Evolutionary conservation across 2,797 vertebrate species (phyloP).

Genomic region (Amblyraja radiata): DNA sequence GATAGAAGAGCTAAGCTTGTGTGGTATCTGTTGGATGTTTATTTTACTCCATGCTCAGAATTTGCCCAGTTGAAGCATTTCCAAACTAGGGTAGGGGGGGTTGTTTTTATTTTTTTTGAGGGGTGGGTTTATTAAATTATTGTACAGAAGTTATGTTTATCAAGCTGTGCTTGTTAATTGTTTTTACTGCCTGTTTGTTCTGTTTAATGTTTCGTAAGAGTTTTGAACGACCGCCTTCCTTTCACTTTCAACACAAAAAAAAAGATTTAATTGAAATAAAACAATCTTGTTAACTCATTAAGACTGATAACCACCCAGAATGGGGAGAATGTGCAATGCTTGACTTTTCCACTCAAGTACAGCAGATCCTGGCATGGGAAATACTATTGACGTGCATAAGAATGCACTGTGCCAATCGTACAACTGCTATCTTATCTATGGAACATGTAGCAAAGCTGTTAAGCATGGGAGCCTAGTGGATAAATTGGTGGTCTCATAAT

Average conservation of each 20-base stretch:
- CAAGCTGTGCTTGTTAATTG: slow-evolving; percentile 69
- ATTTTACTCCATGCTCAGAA: slow-evolving; percentile 52
- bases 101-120: slow-evolving; percentile 55
- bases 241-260: slow-evolving; percentile 42
- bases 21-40: slow-evolving; percentile 62
- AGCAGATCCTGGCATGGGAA: neutral
- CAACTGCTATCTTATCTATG: neutral
- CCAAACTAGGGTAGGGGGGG: slow-evolving; percentile 60
- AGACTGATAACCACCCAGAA: neutral
- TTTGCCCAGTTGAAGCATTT: slow-evolving; percentile 60
- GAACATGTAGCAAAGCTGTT: neutral
- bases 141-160: slow-evolving; percentile 59
- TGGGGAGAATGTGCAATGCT: neutral
- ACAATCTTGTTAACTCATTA: too few relatives aligned
- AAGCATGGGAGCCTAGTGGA: too few relatives aligned
- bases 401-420: neutral
- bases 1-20: neutral
- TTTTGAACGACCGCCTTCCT: slow-evolving; percentile 54
- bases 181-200: slow-evolving; percentile 49
- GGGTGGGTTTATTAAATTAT: slow-evolving; percentile 65
- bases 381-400: neutral
- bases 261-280: neutral
- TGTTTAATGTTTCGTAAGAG: slow-evolving; percentile 46
- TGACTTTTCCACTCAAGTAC: neutral
- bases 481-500: too few relatives aligned